These are phyloP conservation scores for Erebia palarica DNA, from an alignment of 2,888 invertebrate genomes.

Conservation along the genomic window DNA sequence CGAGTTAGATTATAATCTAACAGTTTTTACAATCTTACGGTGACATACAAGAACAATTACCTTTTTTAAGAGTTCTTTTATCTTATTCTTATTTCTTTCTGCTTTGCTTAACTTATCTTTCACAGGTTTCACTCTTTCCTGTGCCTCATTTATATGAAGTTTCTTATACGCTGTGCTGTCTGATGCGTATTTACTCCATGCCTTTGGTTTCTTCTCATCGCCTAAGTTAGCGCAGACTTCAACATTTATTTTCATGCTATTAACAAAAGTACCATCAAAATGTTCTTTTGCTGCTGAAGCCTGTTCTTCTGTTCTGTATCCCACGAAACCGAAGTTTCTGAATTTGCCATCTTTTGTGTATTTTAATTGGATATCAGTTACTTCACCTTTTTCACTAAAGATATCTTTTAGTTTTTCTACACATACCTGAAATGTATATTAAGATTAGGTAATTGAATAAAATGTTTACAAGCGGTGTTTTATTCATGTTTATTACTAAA, in stretches of 20 bases:
- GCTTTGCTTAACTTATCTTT: constrained; percentile 62
- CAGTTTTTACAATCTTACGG: too few relatives aligned
- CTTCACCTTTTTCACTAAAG: constrained; percentile 90
- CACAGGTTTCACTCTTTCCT: constrained; percentile 51
- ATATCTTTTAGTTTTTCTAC: constrained; percentile 88
- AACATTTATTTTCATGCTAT: constrained; percentile 91
- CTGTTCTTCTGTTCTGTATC: constrained; percentile 91
- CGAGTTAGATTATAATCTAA: too few relatives aligned
- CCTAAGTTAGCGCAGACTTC: constrained; percentile 87
- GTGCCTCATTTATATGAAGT: constrained; percentile 64
- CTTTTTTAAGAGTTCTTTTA: constrained; percentile 86
- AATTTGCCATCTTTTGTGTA: constrained; percentile 96
- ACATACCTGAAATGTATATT: constrained; percentile 85
- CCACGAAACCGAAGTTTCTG: constrained; percentile 96
- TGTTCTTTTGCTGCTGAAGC: constrained; percentile 89
- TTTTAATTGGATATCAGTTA: constrained; percentile 97
- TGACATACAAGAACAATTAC: constrained; percentile 68
- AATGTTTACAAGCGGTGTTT: not conserved
- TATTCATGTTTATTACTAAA: not conserved
- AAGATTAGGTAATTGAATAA: too few relatives aligned
- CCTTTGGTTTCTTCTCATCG: constrained; percentile 88
- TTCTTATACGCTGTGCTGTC: constrained; percentile 87
- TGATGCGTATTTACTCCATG: constrained; percentile 96
- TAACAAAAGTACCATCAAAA: constrained; percentile 93
- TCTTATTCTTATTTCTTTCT: constrained; percentile 77